Conservation (phyloP, 2,797 vertebrate genomes). For the Botia kubotai region DNA sequence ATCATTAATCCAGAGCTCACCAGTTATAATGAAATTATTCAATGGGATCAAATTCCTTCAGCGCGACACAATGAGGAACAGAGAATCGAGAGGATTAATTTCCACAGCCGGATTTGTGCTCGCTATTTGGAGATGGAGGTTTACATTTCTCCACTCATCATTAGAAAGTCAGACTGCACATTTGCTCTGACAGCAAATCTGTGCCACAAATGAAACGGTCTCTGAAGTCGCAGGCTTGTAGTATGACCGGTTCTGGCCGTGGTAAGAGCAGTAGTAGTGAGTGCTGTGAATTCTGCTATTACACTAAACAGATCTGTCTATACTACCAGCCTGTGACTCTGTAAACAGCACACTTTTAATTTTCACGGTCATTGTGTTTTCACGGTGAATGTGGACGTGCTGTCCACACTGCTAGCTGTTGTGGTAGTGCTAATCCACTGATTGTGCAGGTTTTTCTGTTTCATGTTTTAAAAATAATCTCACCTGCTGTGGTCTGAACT, state of each 20-base stretch:
- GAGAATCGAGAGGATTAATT: slow-evolving; percentile 72
- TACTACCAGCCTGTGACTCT: no score
- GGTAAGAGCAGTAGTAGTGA: neutral
- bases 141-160: slow-evolving; percentile 64
- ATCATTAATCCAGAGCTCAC: slow-evolving; percentile 70
- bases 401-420: neutral
- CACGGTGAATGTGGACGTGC: neutral
- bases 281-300: neutral
- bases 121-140: slow-evolving; percentile 66
- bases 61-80: slow-evolving; percentile 63
- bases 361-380: neutral
- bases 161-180: slow-evolving; percentile 59
- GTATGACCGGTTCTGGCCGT: neutral
- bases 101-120: slow-evolving; percentile 67
- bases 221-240: neutral
- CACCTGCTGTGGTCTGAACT: neutral
- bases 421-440: neutral
- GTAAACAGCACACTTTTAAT: no score
- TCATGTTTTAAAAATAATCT: neutral
- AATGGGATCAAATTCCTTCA: slow-evolving; percentile 69
- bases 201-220: neutral
- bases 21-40: slow-evolving; percentile 73
- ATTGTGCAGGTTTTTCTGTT: neutral
- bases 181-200: neutral
- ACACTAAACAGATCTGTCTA: no score